Evolutionary conservation across 1,140 invertebrate genomes (phyloP).

Genomic region (Drosophila gunungcola): DNA sequence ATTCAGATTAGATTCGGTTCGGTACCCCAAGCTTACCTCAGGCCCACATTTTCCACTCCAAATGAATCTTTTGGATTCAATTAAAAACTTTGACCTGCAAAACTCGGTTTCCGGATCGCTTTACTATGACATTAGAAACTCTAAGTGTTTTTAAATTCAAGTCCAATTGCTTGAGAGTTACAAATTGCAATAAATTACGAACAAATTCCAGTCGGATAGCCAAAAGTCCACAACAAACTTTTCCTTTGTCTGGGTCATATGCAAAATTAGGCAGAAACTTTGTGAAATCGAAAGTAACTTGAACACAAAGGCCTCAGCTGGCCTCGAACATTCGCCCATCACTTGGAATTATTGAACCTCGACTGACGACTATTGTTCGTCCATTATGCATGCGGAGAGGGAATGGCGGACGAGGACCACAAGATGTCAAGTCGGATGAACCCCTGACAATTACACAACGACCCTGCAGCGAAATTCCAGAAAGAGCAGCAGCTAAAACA

Average conservation of each 20-base stretch:
- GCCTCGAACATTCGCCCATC: slow-evolving; percentile 3
- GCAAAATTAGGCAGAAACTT: slow-evolving; percentile 50
- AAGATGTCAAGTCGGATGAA: slow-evolving; percentile 10
- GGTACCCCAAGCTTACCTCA: slow-evolving; percentile 10
- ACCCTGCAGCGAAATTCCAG: slow-evolving; percentile 2
- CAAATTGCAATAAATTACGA: slow-evolving; percentile 58
- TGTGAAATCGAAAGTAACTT: slow-evolving; percentile 25
- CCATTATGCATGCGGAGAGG: slow-evolving; percentile 21
- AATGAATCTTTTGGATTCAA: slow-evolving; percentile 49
- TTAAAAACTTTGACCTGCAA: slow-evolving; percentile 62
- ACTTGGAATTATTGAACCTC: slow-evolving; percentile 50
- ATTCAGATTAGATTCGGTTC: slow-evolving; percentile 50
- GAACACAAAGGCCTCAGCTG: slow-evolving; percentile 24
- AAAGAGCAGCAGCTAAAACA: slow-evolving; percentile 13
- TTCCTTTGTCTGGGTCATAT: slow-evolving; percentile 17
- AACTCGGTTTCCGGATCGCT: slow-evolving; percentile 18
- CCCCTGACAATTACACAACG: slow-evolving; percentile 39
- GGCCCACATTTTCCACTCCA: slow-evolving; percentile 14
- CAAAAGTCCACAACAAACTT: slow-evolving; percentile 37
- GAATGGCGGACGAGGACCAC: background rate
- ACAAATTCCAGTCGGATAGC: slow-evolving; percentile 44
- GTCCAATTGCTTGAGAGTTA: slow-evolving; percentile 12
- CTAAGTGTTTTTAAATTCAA: slow-evolving; percentile 25
- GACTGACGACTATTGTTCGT: slow-evolving; percentile 27
- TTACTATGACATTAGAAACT: slow-evolving; percentile 23